Evolutionary conservation across 2,797 vertebrate genomes (phyloP).

Genomic region (Pseudochirops cupreus): DNA sequence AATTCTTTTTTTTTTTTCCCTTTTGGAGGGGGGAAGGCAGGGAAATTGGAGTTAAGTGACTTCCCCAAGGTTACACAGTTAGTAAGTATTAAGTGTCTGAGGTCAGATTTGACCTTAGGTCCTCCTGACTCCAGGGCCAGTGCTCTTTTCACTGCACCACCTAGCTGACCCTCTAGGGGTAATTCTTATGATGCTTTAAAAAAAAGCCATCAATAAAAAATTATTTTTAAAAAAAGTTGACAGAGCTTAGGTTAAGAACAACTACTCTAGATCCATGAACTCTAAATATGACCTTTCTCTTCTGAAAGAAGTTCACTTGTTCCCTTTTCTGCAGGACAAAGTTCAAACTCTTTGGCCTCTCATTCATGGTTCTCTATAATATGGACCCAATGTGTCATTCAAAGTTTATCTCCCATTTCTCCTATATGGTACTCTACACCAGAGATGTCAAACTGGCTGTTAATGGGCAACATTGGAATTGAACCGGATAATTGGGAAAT

Average conservation of each 20-base stretch:
- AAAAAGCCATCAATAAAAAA: background rate
- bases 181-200: background rate
- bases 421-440: background rate
- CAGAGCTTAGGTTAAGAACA: background rate
- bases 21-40: too few relatives aligned
- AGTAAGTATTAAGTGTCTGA: too few relatives aligned
- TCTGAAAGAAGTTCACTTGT: background rate
- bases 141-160: too few relatives aligned
- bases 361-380: background rate
- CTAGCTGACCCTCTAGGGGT: background rate
- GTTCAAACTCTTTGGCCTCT: background rate
- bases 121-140: too few relatives aligned
- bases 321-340: background rate
- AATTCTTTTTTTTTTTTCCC: background rate
- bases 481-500: background rate
- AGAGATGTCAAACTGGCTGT: background rate
- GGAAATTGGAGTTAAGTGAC: too few relatives aligned
- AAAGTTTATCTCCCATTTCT: background rate
- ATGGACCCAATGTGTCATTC: background rate
- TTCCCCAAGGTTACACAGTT: too few relatives aligned
- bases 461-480: background rate
- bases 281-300: background rate
- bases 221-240: background rate
- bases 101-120: too few relatives aligned
- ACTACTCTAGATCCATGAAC: background rate